Base-by-base conservation (phyloP, 2,888 invertebrate genomes). In the Sympetrum striolatum region DNA sequence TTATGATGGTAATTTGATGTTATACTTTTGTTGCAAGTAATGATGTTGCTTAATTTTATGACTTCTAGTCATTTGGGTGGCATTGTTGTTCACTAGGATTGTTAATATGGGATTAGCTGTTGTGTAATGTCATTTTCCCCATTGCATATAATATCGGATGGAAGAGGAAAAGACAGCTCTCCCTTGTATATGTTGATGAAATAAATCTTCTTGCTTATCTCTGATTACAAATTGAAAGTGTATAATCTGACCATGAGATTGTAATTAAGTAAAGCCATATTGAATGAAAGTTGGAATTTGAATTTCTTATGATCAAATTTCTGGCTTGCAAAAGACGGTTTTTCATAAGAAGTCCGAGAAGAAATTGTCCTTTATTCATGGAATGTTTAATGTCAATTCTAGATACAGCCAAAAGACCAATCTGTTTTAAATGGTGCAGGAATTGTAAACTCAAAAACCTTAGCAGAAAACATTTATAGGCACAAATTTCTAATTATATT, bases 81-180 rank as follows among this genome's bases (percentile, higher is more conserved):
- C 86, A 86, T 86, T 86, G 60, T 86, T 86, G 86, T 86, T 86
- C 86, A 86, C 86, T 86, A 86, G 86, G 86, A 86, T 86, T 86
- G 86, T 86, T 86, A 86, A 86, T 86, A 86, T 86, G 86, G 86
- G 86, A 86, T 86, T 86, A 60, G 86, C 86, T 86, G 86, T 86
- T 60, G 60, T 60, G 86, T 60, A 64, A 37, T 86, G 86, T 86
- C 86, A 86, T 86, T 86, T 86, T 86, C 86, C 60, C 39, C n/a
- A n/a, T 86, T 60, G n/a, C 58, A 86, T n/a, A 86, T 58, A 39
- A 86, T 86, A 86, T 60, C 86, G 6, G n/a, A 60, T 86, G 86
- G 86, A 86, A 86, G 86, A 86, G 86, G 58, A 86, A 86, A 86
- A 60, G 86, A 86, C 86, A 86, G 86, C 86, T 86, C 60, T 86